Evolutionary conservation across 2,888 invertebrate genomes (phyloP).

Genomic region (Herminia tarsipennalis): DNA sequence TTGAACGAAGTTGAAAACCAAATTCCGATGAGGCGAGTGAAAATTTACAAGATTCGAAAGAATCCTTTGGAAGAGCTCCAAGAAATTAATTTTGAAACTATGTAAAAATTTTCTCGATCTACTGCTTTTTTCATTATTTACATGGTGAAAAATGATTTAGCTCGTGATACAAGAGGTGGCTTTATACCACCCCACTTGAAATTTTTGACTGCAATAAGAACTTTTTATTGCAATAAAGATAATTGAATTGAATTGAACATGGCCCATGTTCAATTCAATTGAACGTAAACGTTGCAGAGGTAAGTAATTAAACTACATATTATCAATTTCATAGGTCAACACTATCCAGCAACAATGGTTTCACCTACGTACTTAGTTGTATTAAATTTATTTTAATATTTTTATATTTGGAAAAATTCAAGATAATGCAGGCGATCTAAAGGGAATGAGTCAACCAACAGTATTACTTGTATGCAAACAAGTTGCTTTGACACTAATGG

Average conservation of each 20-base stretch:
- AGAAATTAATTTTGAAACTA: too few species aligned
- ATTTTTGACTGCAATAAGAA: conserved; percentile 5
- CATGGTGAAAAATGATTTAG: background rate
- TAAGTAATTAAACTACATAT: background rate
- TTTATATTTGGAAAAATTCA: background rate
- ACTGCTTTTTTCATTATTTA: too few species aligned
- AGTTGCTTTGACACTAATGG: background rate
- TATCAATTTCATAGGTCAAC: too few species aligned
- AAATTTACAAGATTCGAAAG: too few species aligned
- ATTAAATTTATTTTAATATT: background rate
- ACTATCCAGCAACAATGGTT: background rate
- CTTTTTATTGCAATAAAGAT: too few species aligned
- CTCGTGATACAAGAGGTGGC: background rate
- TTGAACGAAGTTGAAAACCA: too few species aligned
- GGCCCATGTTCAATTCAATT: conserved; percentile 5
- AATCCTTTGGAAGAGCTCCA: too few species aligned
- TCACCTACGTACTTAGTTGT: background rate
- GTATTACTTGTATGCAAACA: background rate
- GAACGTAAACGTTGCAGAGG: background rate
- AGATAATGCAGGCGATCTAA: background rate
- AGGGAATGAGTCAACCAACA: background rate
- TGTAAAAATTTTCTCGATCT: too few species aligned
- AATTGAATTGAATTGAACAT: too few species aligned
- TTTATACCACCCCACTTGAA: background rate
- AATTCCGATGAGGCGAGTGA: too few species aligned